phyloP scores from a whole-genome alignment of 2,888 invertebrate genomes.

The Yponomeuta evonymella region DNA sequence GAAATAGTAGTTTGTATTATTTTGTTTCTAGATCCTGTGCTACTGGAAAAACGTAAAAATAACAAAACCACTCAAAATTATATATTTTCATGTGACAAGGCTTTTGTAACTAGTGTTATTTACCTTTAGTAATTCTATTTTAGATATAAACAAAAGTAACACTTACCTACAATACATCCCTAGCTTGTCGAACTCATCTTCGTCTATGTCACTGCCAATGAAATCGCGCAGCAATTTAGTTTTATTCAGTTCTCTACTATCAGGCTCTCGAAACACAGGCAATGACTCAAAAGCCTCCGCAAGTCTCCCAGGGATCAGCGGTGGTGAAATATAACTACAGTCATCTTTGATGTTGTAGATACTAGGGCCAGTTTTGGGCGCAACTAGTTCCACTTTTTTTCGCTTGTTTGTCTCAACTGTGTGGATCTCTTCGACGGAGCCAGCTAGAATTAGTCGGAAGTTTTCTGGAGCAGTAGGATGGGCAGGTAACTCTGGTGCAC shows the following conservation, averaged over 20 bases:
- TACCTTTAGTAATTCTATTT: neutral
- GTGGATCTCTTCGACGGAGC: neutral
- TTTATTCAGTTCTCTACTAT: constrained; percentile 33
- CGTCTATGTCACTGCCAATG: constrained; percentile 48
- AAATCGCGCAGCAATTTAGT: constrained; percentile 44
- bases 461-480: neutral
- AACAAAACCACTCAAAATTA: too few species aligned
- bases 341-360: constrained; percentile 39
- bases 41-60: too few species aligned
- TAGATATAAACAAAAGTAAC: neutral
- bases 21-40: too few species aligned
- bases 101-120: neutral
- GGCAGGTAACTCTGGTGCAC: too few species aligned
- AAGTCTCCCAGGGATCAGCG: constrained; percentile 46
- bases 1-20: too few species aligned
- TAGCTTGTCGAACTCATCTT: constrained; percentile 55
- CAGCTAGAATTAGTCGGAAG: neutral
- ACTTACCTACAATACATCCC: constrained; percentile 63
- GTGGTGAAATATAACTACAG: constrained; percentile 36
- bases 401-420: neutral
- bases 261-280: constrained; percentile 46
- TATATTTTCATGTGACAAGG: too few species aligned
- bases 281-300: constrained; percentile 44
- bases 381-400: neutral
- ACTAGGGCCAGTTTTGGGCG: constrained; percentile 36